phyloP scores from a whole-genome alignment of 23 tunicate species.

The Halocynthia aurantium region DNA sequence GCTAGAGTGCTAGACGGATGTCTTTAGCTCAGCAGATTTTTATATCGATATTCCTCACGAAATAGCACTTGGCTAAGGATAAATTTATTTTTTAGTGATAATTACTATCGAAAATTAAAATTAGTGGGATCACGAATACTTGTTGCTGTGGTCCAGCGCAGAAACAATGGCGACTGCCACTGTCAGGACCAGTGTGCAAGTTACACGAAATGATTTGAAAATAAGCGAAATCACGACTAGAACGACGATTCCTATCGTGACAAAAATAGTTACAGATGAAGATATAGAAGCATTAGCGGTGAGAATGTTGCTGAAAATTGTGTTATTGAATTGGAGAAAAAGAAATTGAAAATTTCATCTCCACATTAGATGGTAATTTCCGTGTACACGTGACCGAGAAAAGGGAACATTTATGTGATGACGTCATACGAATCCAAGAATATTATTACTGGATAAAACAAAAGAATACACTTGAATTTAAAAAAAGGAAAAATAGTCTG shows the following conservation, averaged over 20 bases:
- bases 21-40: not conserved
- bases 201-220: not conserved
- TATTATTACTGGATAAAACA: no score
- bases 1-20: not conserved
- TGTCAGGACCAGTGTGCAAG: not conserved
- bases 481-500: no score
- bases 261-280: slow-evolving; percentile 57
- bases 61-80: not conserved
- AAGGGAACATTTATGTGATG: no score
- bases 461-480: no score
- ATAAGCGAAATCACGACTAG: slow-evolving; percentile 16
- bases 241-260: slow-evolving; percentile 54
- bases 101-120: not conserved
- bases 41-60: not conserved
- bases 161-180: slow-evolving; percentile 8
- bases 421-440: no score
- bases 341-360: not conserved
- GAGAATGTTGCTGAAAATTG: not conserved
- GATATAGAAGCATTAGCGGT: slow-evolving; percentile 41
- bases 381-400: no score
- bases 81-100: no score
- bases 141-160: not conserved
- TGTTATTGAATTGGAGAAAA: no score
- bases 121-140: not conserved
- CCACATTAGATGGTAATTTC: no score